Conservation (phyloP, 2,797 vertebrate species). For the Enoplosus armatus region DNA sequence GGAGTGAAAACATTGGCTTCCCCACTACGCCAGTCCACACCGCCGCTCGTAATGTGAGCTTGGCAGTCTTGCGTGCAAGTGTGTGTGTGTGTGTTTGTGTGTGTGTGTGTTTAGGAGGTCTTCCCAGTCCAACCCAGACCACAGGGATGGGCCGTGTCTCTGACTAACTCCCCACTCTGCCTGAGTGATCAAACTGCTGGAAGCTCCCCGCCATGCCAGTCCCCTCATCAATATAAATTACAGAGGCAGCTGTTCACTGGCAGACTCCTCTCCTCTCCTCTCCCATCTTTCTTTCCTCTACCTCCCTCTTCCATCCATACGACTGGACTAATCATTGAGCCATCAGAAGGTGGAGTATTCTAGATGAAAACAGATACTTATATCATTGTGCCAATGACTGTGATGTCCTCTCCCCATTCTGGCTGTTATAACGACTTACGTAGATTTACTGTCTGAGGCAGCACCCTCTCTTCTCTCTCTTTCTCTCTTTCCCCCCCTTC, state of each 20-base stretch:
- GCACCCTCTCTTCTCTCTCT: constrained; percentile 30
- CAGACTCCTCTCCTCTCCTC: constrained; percentile 58
- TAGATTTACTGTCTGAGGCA: constrained; percentile 55
- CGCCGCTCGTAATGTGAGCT: constrained; percentile 60
- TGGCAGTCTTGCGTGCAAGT: constrained; percentile 41
- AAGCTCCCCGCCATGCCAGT: constrained; percentile 80
- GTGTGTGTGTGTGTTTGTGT: constrained; percentile 34
- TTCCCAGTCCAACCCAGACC: constrained; percentile 74
- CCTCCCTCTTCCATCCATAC: constrained; percentile 44
- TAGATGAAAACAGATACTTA: constrained; percentile 75
- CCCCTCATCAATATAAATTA: constrained; percentile 89
- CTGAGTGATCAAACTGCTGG: constrained; percentile 87
- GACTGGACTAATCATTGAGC: constrained; percentile 67
- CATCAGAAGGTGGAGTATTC: constrained; percentile 68
- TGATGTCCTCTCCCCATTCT: constrained; percentile 44
- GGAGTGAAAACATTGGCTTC: constrained; percentile 66
- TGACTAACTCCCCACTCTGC: constrained; percentile 80
- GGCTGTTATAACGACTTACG: constrained; percentile 26
- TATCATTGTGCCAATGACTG: constrained; percentile 55
- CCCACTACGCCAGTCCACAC: constrained; percentile 28
- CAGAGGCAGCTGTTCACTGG: constrained; percentile 86
- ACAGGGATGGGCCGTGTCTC: constrained; percentile 75
- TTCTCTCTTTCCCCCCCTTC: constrained; percentile 14
- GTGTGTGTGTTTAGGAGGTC: constrained; percentile 58
- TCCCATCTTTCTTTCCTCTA: constrained; percentile 11